These are phyloP conservation scores for Empidonax traillii DNA, from an alignment of 2,113 vertebrate species.

Conservation along the genomic window DNA sequence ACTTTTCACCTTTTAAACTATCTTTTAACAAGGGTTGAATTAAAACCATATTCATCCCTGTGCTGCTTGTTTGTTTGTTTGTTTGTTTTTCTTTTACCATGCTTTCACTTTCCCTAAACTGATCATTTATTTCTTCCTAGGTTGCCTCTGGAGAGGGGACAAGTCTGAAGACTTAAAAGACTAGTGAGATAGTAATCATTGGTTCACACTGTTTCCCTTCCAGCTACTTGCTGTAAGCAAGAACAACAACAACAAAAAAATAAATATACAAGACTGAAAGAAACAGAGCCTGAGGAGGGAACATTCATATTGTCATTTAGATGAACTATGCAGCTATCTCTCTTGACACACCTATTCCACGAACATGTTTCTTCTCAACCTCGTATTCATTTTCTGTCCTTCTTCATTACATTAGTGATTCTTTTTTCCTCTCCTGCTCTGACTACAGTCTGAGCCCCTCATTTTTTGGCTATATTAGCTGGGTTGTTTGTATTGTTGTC, in stretches of 20 bases:
- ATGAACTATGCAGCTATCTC: constrained; percentile 46
- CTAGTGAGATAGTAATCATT: constrained; percentile 35
- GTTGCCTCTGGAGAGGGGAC: background rate
- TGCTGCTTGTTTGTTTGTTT: background rate
- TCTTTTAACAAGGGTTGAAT: background rate
- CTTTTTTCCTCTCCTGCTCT: background rate
- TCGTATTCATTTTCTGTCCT: constrained; percentile 58
- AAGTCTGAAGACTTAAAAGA: constrained; percentile 25
- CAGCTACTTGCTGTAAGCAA: constrained; percentile 56
- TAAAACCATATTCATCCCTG: background rate
- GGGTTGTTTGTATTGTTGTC: constrained; percentile 22
- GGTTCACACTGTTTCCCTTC: background rate
- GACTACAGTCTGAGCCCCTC: background rate
- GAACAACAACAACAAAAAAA: constrained; percentile 3
- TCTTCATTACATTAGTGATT: constrained; percentile 45
- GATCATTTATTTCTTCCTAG: constrained; percentile 38
- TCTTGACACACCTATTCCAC: constrained; percentile 52
- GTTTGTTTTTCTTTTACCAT: background rate
- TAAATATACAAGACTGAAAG: constrained; percentile 28
- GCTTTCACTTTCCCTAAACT: background rate
- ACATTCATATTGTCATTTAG: constrained; percentile 59
- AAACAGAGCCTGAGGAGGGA: constrained; percentile 38
- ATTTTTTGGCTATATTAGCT: constrained; percentile 41
- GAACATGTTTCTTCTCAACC: constrained; percentile 51
- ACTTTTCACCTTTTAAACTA: background rate